Conservation (phyloP, 2,888 invertebrate species). For the Sinentomon sp. region DNA sequence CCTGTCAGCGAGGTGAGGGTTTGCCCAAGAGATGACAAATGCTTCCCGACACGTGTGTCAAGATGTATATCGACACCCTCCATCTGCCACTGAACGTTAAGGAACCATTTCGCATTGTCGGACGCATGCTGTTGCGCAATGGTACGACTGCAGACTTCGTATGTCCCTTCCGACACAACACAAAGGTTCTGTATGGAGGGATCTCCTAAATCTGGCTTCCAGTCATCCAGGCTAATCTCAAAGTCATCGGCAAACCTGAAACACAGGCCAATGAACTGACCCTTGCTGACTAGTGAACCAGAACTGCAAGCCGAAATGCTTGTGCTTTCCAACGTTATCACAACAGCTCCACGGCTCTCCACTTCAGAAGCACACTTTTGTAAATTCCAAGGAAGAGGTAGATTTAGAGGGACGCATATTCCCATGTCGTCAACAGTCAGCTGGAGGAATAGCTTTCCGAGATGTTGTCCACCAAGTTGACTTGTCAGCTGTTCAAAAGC, state of each 20-base stretch:
- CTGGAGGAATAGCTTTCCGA: slow-evolving; percentile 74
- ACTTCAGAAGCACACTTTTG: slow-evolving; percentile 26
- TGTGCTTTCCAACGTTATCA: slow-evolving; percentile 86
- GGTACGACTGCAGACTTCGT: slow-evolving; percentile 84
- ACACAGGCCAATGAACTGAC: slow-evolving; percentile 61
- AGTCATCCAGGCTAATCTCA: slow-evolving; percentile 82
- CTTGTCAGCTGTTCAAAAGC: slow-evolving; percentile 50
- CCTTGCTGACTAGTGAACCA: slow-evolving; percentile 84
- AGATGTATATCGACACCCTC: slow-evolving; percentile 91
- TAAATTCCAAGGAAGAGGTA: slow-evolving; percentile 33
- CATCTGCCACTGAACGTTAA: slow-evolving; percentile 98
- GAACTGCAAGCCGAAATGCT: slow-evolving; percentile 82
- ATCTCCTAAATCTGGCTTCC: slow-evolving; percentile 71
- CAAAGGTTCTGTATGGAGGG: slow-evolving; percentile 62
- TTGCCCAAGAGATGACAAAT: slow-evolving; percentile 73
- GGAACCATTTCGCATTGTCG: slow-evolving; percentile 91
- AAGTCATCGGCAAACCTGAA: slow-evolving; percentile 90
- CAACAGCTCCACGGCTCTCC: slow-evolving; percentile 67
- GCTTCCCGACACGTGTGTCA: slow-evolving; percentile 85
- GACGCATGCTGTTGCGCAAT: slow-evolving; percentile 38
- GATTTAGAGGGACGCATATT: slow-evolving; percentile 71
- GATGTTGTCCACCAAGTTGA: slow-evolving; percentile 43
- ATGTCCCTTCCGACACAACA: slow-evolving; percentile 95
- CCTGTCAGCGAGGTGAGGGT: slow-evolving; percentile 86
- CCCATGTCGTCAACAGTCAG: slow-evolving; percentile 90